phyloP scores from a whole-genome alignment of 2,113 vertebrate genomes.

The Merops nubicus region DNA sequence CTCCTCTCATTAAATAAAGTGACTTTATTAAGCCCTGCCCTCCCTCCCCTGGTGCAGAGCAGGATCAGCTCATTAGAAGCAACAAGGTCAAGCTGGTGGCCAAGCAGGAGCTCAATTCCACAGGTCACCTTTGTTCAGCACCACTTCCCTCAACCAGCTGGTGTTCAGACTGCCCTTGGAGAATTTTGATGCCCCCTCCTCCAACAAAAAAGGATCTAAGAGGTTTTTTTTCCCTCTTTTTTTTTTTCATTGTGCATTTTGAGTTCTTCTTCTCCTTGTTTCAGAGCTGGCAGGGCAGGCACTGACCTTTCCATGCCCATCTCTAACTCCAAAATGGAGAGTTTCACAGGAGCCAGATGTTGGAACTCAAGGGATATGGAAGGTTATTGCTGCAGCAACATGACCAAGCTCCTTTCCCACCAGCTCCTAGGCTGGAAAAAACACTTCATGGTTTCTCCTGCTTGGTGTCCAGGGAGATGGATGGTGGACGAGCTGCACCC shows the following conservation, averaged over 20 bases:
- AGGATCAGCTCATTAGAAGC: not conserved
- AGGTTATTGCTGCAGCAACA: not conserved
- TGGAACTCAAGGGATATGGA: not conserved
- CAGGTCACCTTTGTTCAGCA: not conserved
- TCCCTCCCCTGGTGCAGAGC: not conserved
- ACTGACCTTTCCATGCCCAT: not conserved
- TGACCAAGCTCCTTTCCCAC: rapidly evolving
- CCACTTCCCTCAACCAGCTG: not conserved
- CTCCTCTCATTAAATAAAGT: not conserved
- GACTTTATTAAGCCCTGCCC: not conserved
- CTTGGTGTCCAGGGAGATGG: rapidly evolving
- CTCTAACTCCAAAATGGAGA: not conserved
- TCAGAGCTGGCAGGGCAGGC: not conserved
- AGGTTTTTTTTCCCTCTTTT: not conserved
- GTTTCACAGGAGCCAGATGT: not conserved
- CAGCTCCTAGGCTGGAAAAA: not conserved
- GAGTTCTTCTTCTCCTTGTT: not conserved
- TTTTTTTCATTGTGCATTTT: not conserved
- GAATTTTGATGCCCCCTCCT: not conserved
- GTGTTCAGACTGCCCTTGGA: too few species aligned
- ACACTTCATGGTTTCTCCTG: not conserved
- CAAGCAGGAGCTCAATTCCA: not conserved
- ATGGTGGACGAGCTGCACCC: not conserved
- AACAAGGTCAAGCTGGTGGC: not conserved
- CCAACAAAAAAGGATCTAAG: rapidly evolving